Evolutionary conservation across 1,140 invertebrate genomes (phyloP).

Genomic region (Plutomurus gul): DNA sequence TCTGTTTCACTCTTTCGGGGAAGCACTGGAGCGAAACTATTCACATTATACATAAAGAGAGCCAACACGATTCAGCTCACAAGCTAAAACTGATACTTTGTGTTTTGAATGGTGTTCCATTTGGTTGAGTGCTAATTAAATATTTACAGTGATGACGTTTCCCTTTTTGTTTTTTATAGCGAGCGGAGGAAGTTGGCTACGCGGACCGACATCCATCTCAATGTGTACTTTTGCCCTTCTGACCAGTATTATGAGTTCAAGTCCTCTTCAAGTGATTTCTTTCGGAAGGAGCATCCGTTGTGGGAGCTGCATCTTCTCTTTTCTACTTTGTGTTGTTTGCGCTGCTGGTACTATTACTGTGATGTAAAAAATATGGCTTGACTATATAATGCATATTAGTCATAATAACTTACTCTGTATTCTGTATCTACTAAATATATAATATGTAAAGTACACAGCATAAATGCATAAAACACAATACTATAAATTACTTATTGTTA

Average conservation of each 20-base stretch:
- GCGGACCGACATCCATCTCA: neutral
- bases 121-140: neutral
- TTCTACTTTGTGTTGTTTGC: neutral
- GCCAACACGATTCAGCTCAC: too few relatives aligned
- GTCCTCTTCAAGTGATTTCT: neutral
- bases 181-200: neutral
- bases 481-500: too few relatives aligned
- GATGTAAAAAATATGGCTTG: constrained; percentile 15
- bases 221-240: constrained; percentile 2
- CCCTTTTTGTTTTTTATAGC: neutral
- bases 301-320: neutral
- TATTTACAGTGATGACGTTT: neutral
- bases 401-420: neutral
- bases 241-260: constrained; percentile 27
- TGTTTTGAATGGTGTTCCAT: too few relatives aligned
- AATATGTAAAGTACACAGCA: too few relatives aligned
- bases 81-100: too few relatives aligned
- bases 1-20: too few relatives aligned
- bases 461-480: too few relatives aligned
- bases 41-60: too few relatives aligned
- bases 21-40: too few relatives aligned
- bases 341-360: constrained; percentile 20
- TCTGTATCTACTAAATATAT: too few relatives aligned
- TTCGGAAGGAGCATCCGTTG: neutral
- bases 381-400: neutral